Evolutionary conservation across 2,797 vertebrate genomes (phyloP).

Genomic region (Lutjanus campechanus): DNA sequence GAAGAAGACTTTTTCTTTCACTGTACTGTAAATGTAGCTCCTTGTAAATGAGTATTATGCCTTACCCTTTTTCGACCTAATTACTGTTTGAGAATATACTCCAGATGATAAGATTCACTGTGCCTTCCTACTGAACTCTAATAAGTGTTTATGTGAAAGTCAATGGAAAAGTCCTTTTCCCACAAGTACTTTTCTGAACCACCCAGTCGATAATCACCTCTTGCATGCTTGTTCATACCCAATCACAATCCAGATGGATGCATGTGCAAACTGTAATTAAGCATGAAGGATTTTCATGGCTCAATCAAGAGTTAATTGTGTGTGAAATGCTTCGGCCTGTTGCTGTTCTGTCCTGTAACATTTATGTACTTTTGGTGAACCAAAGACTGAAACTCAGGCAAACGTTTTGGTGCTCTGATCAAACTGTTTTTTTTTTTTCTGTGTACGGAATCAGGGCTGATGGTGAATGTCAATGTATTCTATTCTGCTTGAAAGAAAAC

Average conservation of each 20-base stretch:
- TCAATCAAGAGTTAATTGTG: constrained; percentile 28
- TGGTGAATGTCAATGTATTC: background rate
- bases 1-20: background rate
- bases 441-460: constrained; percentile 10
- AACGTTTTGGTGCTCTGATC: constrained; percentile 20
- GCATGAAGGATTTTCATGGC: constrained; percentile 34
- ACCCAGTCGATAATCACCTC: constrained; percentile 51
- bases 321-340: constrained; percentile 15
- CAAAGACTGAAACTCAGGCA: constrained; percentile 68
- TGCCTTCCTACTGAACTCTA: constrained; percentile 67
- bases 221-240: constrained; percentile 42
- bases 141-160: constrained; percentile 62
- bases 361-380: constrained; percentile 33
- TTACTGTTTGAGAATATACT: constrained; percentile 56
- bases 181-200: constrained; percentile 46
- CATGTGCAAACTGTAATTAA: constrained; percentile 60
- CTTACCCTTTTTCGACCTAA: constrained; percentile 30
- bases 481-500: constrained; percentile 19
- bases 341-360: constrained; percentile 11
- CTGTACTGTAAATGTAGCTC: background rate
- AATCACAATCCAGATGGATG: constrained; percentile 16
- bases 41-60: constrained; percentile 4
- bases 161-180: constrained; percentile 43
- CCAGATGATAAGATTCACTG: constrained; percentile 39
- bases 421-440: background rate